Percentiles rank a stretch among this genome's conserved stretches.
Conservation (phyloP, 2,113 vertebrate species). For the Ardeotis arabs region DNA sequence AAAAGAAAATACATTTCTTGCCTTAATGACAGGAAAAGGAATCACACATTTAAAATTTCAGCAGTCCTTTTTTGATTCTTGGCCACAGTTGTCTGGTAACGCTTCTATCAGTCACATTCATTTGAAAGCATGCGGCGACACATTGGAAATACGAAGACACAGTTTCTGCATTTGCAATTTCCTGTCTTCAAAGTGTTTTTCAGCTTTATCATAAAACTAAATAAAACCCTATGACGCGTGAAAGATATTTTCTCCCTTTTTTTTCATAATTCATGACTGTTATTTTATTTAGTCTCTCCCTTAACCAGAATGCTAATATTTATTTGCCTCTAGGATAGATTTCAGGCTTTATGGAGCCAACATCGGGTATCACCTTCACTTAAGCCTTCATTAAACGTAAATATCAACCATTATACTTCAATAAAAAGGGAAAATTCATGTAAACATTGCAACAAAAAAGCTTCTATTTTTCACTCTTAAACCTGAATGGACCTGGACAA, state of each 20-base stretch:
- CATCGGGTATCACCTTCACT: background rate
- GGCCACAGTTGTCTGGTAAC: background rate
- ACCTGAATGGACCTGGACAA: constrained; percentile 9
- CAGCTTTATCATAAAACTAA: constrained; percentile 9
- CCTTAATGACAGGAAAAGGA: constrained; percentile 27
- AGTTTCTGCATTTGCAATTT: constrained; percentile 39
- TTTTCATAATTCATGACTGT: constrained; percentile 11
- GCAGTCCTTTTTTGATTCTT: background rate
- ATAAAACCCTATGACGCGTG: constrained; percentile 17
- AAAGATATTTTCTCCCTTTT: background rate
- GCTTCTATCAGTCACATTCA: constrained; percentile 57
- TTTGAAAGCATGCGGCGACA: constrained; percentile 15
- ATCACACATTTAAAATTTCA: constrained; percentile 37
- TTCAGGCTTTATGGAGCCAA: constrained; percentile 20
- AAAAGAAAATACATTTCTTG: background rate
- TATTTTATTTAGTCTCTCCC: constrained; percentile 8
- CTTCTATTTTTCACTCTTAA: constrained; percentile 30
- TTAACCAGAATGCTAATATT: constrained; percentile 31
- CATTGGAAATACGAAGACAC: background rate
- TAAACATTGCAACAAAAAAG: constrained; percentile 51
- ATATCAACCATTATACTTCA: constrained; percentile 1
- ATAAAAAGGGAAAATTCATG: constrained; percentile 1
- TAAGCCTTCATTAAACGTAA: constrained; percentile 44
- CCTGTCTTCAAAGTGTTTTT: background rate
- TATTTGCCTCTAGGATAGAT: constrained; percentile 43